Conservation (phyloP, 2,888 invertebrate species). For the Chalcis sispes region DNA sequence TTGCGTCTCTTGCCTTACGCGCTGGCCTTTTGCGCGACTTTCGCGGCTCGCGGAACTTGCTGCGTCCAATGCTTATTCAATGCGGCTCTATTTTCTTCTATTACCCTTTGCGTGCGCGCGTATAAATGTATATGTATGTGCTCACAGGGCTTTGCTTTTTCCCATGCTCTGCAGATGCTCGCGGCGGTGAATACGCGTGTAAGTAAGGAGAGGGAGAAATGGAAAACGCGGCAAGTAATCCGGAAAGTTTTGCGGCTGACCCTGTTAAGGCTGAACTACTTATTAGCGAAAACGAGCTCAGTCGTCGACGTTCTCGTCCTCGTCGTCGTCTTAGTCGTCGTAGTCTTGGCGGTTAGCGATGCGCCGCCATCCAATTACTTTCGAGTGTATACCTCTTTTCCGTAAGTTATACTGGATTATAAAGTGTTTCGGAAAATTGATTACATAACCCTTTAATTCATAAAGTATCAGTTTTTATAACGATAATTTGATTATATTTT, state of each 20-base stretch:
- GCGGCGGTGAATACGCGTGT: neutral
- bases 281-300: neutral
- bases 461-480: too few species aligned
- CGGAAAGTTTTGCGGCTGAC: conserved; percentile 47
- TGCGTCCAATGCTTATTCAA: conserved; percentile 18
- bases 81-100: neutral
- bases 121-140: neutral
- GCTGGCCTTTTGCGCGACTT: conserved; percentile 11
- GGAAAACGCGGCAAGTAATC: conserved; percentile 18
- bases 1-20: conserved; percentile 10
- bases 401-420: neutral
- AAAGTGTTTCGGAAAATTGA: neutral
- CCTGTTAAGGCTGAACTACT: conserved; percentile 47
- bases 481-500: too few species aligned
- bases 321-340: neutral
- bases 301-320: neutral
- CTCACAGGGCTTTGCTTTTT: neutral
- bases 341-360: neutral
- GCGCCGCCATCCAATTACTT: neutral
- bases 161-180: too few species aligned
- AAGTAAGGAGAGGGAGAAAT: neutral
- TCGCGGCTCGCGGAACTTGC: conserved; percentile 4
- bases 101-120: neutral
- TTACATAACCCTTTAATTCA: too few species aligned
- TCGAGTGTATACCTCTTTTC: neutral